Evolutionary conservation across 2,113 vertebrate genomes (phyloP), one percentile per base, ranked within the genome.

Genomic region (Silurus asotus): DNA sequence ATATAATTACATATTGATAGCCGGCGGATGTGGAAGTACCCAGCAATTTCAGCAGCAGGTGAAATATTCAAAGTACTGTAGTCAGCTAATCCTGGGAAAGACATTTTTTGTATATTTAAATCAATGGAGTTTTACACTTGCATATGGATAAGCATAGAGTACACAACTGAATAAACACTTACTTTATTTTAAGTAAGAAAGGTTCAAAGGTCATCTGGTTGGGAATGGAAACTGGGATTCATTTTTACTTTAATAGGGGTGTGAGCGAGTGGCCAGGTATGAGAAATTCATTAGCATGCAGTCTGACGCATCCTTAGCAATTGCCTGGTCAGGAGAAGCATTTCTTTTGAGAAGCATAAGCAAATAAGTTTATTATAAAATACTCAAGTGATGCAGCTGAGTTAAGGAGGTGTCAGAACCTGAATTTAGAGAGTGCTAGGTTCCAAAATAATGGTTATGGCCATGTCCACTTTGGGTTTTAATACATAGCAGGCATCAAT

Each of bases 1-100:
- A 56, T 58, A 81, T 87, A 89, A 87, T 83, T 83, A 61, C 64
- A 83, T 82, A 79, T 62, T 80, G 86, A 87, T 89, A 87, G 51
- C 80, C 64, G 48, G 83, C 69, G 81, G 86, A 77, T 74, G 59
- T 81, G 69, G 74, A 61, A 80, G 58, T 61, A 4, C 51, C 48
- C 2, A 61, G 83, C 69, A 79, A 87, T 86, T 84, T 75, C 49
- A 80, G 79, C 64, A 49, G 53, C 69, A 25, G 51, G 20, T 64
- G 53, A 62, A 85, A 85, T 87, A 85, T 87, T 87, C 80, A 69
- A 83, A 83, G 87, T 78, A 80, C 64, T n/a, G 48, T 55, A 83
- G 81, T 62, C 83, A 56, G 88, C 83, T 28, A 61, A 76, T 87
- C 83, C 11, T 4, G 45, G 51, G 55, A 55, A 64, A 82, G 5